Base-by-base conservation (phyloP, 2,888 invertebrate genomes). In the Creontiades dilutus region DNA sequence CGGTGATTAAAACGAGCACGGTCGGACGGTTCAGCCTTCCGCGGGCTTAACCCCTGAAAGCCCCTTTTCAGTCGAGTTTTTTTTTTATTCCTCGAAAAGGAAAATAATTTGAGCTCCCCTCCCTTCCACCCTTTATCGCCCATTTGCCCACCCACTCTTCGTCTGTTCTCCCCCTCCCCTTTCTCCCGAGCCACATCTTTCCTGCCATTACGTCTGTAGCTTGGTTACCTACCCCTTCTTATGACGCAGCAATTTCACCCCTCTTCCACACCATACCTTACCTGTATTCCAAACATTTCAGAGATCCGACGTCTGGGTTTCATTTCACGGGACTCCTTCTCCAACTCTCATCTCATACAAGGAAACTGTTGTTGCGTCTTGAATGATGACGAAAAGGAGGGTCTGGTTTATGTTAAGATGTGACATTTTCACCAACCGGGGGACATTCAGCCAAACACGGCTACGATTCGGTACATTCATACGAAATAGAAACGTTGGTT, bases 1-100 rank as follows among this genome's bases (percentile, higher is more conserved):
- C 57, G 87, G 87, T 88, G 87, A 88, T 88, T 88, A 88, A 88
- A 88, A 88, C 76, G 55, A 28, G 87, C 78, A 52, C 78, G 87
- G 87, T 88, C 76, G 78, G 87, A 55, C 78, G 87, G 78, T 55
- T 88, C 76, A 88, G 85, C 85, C 61, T 85, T 61, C 85, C 85
- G 61, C 61, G 55, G 85, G 85, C 85, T 85, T 85, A 85, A 85
- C 85, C 85, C 28, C 85, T 85, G 85, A 85, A 85, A 85, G 85
- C 57, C 61, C 28, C 85, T 85, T 61, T 85, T 85, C 82, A 82
- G 27, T 19, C 27, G 13, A 14, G 2, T 47, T 27, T 47, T 47
- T 82, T 82, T 82, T 82, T 52, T 47, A n/a, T 23, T 47, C 52
- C 52, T 23, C 23, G 5, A 11, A 52, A 48, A 16, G 16, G 37